These are phyloP conservation scores for Ruditapes philippinarum DNA, from an alignment of 1,140 invertebrate genomes.

Conservation along the genomic window DNA sequence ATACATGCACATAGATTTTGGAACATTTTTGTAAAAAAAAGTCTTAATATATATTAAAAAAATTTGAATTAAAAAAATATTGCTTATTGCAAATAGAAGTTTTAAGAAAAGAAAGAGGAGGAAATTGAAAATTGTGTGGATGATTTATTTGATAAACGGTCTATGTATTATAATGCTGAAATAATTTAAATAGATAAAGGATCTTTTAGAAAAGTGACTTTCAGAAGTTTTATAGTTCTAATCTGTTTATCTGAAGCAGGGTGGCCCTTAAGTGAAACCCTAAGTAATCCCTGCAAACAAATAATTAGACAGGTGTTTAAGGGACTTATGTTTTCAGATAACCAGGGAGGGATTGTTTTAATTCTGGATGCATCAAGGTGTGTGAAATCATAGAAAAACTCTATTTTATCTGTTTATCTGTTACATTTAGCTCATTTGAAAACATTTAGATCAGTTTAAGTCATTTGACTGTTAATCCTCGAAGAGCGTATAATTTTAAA, in stretches of 20 bases:
- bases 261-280: slow-evolving; percentile 42
- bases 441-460: slow-evolving; percentile 50
- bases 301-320: slow-evolving; percentile 46
- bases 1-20: no score
- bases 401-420: slow-evolving; percentile 28
- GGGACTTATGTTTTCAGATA: neutral
- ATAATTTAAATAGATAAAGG: slow-evolving; percentile 19
- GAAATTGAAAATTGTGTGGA: neutral
- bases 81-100: no score
- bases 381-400: slow-evolving; percentile 38
- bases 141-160: neutral
- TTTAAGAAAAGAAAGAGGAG: no score
- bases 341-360: slow-evolving; percentile 39
- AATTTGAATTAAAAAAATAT: no score
- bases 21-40: no score
- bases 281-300: slow-evolving; percentile 31
- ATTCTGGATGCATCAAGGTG: slow-evolving; percentile 8
- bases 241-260: slow-evolving; percentile 16
- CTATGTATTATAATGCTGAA: neutral
- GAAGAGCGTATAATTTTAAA: slow-evolving; percentile 39
- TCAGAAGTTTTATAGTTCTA: neutral
- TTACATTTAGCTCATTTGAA: slow-evolving; percentile 50
- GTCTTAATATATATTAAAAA: no score
- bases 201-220: neutral
- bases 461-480: slow-evolving; percentile 39